Conservation (phyloP, 2,888 invertebrate species). For the Synergus umbraculus region DNA sequence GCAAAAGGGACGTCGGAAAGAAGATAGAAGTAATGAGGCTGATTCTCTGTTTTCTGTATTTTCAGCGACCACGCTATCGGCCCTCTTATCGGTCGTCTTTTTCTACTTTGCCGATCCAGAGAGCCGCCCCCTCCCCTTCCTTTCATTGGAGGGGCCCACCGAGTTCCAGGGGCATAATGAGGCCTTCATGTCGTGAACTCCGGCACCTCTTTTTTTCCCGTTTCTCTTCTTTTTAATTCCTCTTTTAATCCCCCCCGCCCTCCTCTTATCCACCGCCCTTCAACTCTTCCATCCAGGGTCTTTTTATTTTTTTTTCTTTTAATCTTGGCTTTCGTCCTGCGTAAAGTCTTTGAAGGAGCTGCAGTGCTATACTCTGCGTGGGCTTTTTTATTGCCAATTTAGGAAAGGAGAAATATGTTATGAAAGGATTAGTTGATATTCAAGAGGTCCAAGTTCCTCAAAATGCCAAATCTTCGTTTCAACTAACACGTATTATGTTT, state of each 20-base stretch:
- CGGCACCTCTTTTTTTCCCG: constrained; percentile 56
- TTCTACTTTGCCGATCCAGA: constrained; percentile 41
- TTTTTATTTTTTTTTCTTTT: constrained; percentile 25
- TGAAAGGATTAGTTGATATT: no score
- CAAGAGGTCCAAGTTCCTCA: no score
- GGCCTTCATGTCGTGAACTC: constrained; percentile 71
- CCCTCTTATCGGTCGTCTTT: constrained; percentile 68
- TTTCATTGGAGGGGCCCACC: constrained; percentile 49
- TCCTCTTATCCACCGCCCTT: constrained; percentile 5
- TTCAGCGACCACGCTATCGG: constrained; percentile 71
- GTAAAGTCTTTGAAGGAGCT: constrained; percentile 17
- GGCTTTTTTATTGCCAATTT: constrained; percentile 5
- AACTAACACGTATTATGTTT: no score
- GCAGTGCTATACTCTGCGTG: not conserved
- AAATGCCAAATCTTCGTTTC: no score
- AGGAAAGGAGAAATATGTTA: not conserved
- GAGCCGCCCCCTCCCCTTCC: constrained; percentile 45
- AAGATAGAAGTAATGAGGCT: constrained; percentile 75
- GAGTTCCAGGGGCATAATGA: constrained; percentile 67
- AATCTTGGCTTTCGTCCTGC: constrained; percentile 31
- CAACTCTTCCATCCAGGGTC: not conserved
- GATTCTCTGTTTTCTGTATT: constrained; percentile 75
- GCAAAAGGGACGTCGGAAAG: constrained; percentile 49
- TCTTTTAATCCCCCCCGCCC: constrained; percentile 43
- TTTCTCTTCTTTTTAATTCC: constrained; percentile 43